Evolutionary conservation across 2,113 vertebrate species (phyloP).

Genomic region (Archilochus colubris): DNA sequence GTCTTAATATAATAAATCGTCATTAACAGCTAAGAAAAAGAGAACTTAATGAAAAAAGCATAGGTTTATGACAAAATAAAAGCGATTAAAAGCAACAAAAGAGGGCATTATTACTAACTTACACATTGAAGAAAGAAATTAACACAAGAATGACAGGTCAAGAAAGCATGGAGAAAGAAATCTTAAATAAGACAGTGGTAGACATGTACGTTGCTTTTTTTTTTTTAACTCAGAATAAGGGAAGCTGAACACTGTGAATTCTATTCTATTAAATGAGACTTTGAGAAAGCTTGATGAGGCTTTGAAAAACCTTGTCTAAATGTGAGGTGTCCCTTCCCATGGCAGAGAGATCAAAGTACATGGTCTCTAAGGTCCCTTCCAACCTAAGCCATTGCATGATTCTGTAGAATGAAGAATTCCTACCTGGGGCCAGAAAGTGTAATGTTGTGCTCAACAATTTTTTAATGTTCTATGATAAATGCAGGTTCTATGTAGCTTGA

Average conservation of each 20-base stretch:
- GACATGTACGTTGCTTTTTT: background rate
- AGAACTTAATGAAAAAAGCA: background rate
- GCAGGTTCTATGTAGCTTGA: background rate
- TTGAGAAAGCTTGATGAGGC: too few relatives aligned
- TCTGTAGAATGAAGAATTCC: background rate
- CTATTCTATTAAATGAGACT: background rate
- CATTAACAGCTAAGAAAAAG: background rate
- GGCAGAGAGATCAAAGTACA: too few relatives aligned
- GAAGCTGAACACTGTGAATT: background rate
- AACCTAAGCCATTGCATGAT: too few relatives aligned
- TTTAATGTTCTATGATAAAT: background rate
- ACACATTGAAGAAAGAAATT: background rate
- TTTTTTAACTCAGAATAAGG: background rate
- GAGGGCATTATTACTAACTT: background rate
- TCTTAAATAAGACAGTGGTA: background rate
- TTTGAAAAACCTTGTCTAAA: too few relatives aligned
- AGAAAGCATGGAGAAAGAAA: background rate
- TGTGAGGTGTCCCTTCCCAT: too few relatives aligned
- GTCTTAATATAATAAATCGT: background rate
- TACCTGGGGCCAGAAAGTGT: rapidly evolving
- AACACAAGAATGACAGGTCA: background rate
- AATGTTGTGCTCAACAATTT: rapidly evolving
- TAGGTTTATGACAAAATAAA: background rate
- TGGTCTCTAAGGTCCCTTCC: too few relatives aligned
- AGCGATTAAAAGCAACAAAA: background rate